phyloP scores from a whole-genome alignment of 2,888 invertebrate genomes.

The Spialia ferax region DNA sequence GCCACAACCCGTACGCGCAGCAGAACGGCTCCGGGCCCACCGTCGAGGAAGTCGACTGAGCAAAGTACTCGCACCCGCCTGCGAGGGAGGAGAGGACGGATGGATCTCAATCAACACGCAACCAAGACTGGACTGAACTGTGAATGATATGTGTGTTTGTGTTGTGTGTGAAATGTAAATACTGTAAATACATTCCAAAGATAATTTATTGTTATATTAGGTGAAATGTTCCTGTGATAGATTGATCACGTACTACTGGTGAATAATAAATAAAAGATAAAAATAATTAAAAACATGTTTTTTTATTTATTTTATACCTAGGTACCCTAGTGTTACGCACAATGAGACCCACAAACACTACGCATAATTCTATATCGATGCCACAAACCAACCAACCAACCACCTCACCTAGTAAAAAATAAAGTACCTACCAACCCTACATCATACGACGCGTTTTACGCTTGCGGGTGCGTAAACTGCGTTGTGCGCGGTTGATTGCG shows the following conservation, averaged over 20 bases:
- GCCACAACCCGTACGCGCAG: slow-evolving; percentile 33
- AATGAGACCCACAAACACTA: too few relatives aligned
- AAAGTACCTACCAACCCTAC: too few relatives aligned
- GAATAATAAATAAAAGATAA: slow-evolving; percentile 24
- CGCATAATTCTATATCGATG: too few relatives aligned
- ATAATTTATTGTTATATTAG: slow-evolving; percentile 41
- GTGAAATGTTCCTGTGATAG: slow-evolving; percentile 1
- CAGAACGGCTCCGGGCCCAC: slow-evolving; percentile 42
- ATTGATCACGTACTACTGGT: slow-evolving; percentile 17
- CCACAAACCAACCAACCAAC: too few relatives aligned
- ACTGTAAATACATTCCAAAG: slow-evolving; percentile 14
- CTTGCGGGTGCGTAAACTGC: too few relatives aligned
- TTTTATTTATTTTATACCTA: background rate
- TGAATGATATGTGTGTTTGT: background rate
- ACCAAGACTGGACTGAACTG: background rate
- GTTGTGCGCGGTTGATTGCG: too few relatives aligned
- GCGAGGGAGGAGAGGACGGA: too few relatives aligned
- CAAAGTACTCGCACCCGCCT: background rate
- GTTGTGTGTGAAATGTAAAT: background rate
- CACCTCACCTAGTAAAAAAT: too few relatives aligned
- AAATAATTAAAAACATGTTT: background rate
- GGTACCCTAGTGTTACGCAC: too few relatives aligned
- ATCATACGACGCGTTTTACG: too few relatives aligned
- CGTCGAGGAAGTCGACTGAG: slow-evolving; percentile 50
- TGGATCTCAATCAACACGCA: background rate